Percentiles rank a stretch among this genome's conserved stretches.
Conservation (phyloP, 2,888 invertebrate genomes). For the Pheosia gnoma region DNA sequence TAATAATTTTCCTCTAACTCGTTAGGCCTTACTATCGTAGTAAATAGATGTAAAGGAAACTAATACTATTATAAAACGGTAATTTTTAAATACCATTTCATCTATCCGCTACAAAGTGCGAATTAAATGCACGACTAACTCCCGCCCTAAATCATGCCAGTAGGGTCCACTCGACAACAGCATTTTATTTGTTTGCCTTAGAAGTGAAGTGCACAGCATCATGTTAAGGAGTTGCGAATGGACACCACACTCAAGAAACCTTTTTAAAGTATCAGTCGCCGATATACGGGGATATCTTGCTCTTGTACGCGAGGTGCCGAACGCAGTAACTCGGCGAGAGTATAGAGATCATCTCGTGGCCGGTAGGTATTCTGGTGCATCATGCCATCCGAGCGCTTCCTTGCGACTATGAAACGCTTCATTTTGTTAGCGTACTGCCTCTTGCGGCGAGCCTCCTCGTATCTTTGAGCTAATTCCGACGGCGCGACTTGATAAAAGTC, state of each 20-base stretch:
- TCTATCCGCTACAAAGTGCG: constrained; percentile 71
- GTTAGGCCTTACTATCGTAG: constrained; percentile 56
- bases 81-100: constrained; percentile 47
- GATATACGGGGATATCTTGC: constrained; percentile 84
- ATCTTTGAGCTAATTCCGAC: constrained; percentile 71
- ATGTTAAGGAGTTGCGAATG: constrained; percentile 40
- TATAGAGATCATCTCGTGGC: constrained; percentile 84
- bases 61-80: constrained; percentile 37
- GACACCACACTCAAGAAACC: constrained; percentile 46
- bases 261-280: constrained; percentile 84
- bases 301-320: constrained; percentile 81
- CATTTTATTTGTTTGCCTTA: constrained; percentile 24
- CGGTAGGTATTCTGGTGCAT: constrained; percentile 74
- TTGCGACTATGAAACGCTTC: constrained; percentile 86
- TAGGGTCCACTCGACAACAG: constrained; percentile 46
- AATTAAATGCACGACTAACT: constrained; percentile 76
- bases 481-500: constrained; percentile 74
- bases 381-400: constrained; percentile 78
- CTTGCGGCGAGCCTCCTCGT: constrained; percentile 78
- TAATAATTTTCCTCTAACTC: background rate
- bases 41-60: constrained; percentile 34
- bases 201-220: constrained; percentile 13
- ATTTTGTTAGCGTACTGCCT: constrained; percentile 77
- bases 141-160: constrained; percentile 56
- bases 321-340: constrained; percentile 83